Conservation (phyloP, 2,113 vertebrate species). For the Elachura formosa region DNA sequence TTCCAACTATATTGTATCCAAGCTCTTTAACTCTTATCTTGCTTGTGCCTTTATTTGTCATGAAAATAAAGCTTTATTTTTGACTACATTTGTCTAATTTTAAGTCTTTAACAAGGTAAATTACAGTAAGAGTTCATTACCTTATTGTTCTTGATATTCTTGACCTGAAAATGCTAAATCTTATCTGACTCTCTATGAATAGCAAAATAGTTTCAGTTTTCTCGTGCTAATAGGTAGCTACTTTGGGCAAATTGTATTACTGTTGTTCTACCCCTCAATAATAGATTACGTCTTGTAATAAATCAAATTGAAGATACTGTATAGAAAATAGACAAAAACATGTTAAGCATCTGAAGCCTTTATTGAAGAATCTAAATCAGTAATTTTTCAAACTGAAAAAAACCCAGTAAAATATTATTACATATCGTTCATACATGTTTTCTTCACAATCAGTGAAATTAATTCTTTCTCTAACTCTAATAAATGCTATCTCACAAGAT, state of each 20-base stretch:
- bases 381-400: background rate
- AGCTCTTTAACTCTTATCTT: background rate
- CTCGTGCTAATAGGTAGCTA: background rate
- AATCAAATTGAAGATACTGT: background rate
- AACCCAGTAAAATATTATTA: background rate
- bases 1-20: fast-evolving
- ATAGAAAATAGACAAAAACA: background rate
- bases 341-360: background rate
- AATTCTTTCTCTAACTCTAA: background rate
- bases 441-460: background rate
- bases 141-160: background rate
- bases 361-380: background rate
- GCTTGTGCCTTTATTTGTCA: background rate
- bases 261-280: background rate
- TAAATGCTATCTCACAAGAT: background rate
- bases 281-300: background rate
- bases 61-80: background rate
- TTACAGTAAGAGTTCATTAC: background rate
- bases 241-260: background rate
- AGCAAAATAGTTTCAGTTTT: background rate
- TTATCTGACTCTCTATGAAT: background rate
- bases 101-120: background rate
- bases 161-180: background rate
- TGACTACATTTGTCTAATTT: background rate
- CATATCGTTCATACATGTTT: background rate